Evolutionary conservation across 37 sponge, comb jelly and placozoan species (phyloP), one percentile per base, ranked within the genome.

Genomic region (Hormiphora californensis): DNA sequence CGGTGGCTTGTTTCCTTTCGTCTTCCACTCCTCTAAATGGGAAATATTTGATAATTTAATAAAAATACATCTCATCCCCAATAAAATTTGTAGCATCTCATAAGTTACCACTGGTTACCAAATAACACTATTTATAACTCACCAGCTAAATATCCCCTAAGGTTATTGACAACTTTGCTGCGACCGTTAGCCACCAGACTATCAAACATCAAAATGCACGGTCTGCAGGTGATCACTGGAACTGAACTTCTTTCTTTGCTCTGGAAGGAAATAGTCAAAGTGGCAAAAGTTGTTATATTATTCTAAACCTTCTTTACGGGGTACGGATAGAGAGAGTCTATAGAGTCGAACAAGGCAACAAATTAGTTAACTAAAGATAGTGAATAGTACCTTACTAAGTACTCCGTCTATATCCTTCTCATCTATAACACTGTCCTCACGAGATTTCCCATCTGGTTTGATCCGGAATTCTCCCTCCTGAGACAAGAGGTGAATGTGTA

Each of bases 401-500:
- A 73, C 81, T 9, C 81, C 81, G 25, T 73, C 81, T 5, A 73
- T 73, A 19, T 73, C 81, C 81, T 59, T 86, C 86, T 86, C 86
- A 54, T 86, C 61, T 53, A 53, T 21, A 7, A 55, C 22, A 55
- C 15, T 39, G 27, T 21, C 57, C 33, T 27, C 35, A 54, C 54
- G 40, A 7, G n/a, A 5, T 3, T 46, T 39, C 23, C 43, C 81
- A 57, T 23, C 21, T 11, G 40, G 7, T 21, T 86, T 86, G 32
- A 53, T 53, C 21, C 21, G 19, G 21, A 53, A 53, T 53, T 19
- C 19, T 53, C 21, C 21, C 54, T 53, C 21, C 19, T 21, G 21
- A 21, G 54, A n/a, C n/a, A n/a, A n/a, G n/a, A n/a, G n/a, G n/a
- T n/a, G n/a, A n/a, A n/a, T n/a, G n/a, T n/a, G n/a, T n/a, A n/a